Evolutionary conservation across 2,113 vertebrate species (phyloP).

Genomic region (Zosterops hypoxanthus): DNA sequence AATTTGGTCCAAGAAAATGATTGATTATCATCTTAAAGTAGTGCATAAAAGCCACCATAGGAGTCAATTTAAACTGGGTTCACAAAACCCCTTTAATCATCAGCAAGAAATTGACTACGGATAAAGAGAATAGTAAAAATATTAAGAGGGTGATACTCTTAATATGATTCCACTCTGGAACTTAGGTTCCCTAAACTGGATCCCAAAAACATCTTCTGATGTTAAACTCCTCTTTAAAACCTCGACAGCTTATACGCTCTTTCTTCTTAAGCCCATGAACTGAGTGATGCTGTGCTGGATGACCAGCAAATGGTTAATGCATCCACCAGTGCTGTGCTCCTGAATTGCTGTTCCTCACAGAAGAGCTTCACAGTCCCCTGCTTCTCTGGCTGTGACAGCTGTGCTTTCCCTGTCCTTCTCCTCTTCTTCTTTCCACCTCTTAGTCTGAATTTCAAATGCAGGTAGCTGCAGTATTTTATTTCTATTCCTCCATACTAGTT

Average conservation of each 20-base stretch:
- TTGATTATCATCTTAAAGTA: not conserved
- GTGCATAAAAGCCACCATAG: not conserved
- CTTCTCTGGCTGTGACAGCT: not conserved
- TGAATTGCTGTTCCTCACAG: fast-evolving
- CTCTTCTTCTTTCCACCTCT: not conserved
- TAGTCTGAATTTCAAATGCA: not conserved
- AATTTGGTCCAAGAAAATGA: not conserved
- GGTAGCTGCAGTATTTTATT: not conserved
- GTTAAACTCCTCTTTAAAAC: not conserved
- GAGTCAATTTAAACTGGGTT: not conserved
- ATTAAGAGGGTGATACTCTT: not conserved
- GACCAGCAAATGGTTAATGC: not conserved
- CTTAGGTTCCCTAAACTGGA: not conserved
- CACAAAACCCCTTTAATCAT: not conserved
- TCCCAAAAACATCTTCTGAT: not conserved
- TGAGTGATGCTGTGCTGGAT: fast-evolving
- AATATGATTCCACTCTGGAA: not conserved
- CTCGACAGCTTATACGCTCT: not conserved
- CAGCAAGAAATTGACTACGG: not conserved
- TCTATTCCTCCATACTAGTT: not conserved
- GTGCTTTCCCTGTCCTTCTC: not conserved
- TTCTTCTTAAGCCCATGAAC: not conserved
- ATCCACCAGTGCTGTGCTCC: not conserved
- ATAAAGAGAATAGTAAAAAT: not conserved
- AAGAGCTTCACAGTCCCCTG: fast-evolving